phyloP scores from a whole-genome alignment of 1,140 invertebrate genomes.

The Atta cephalotes region DNA sequence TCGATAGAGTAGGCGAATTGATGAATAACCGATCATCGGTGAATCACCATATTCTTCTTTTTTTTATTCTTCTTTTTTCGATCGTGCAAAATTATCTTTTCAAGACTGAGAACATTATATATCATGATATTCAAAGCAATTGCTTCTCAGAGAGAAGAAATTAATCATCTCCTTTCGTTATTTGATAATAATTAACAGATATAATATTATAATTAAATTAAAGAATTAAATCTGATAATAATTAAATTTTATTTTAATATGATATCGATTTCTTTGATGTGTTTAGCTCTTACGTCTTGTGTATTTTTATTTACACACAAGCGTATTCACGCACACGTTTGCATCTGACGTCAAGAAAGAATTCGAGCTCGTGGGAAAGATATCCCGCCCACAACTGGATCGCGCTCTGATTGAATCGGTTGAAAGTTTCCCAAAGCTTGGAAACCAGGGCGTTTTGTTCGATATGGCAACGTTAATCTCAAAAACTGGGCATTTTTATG shows the following conservation, averaged over 20 bases:
- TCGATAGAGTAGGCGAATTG: background rate
- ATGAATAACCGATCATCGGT: constrained; percentile 26
- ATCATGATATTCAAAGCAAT: background rate
- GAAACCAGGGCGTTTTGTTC: constrained; percentile 54
- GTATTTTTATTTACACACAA: constrained; percentile 11
- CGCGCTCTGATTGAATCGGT: constrained; percentile 54
- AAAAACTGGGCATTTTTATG: constrained; percentile 73
- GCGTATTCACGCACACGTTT: background rate
- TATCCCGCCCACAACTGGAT: constrained; percentile 55
- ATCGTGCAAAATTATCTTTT: constrained; percentile 14
- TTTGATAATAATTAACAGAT: no score
- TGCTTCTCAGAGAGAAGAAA: background rate
- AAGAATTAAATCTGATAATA: no score
- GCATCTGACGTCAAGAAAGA: background rate
- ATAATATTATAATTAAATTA: no score
- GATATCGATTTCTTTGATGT: no score
- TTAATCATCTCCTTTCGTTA: background rate
- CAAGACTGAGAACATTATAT: background rate
- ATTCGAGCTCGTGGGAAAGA: constrained; percentile 20
- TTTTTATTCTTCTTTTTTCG: background rate
- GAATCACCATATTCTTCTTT: constrained; percentile 9
- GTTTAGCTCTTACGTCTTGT: no score
- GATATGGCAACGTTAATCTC: constrained; percentile 67
- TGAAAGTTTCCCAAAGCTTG: constrained; percentile 33
- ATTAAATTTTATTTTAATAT: no score